These are phyloP conservation scores for Sylvietta virens DNA, from an alignment of 2,113 vertebrate species.

Conservation along the genomic window DNA sequence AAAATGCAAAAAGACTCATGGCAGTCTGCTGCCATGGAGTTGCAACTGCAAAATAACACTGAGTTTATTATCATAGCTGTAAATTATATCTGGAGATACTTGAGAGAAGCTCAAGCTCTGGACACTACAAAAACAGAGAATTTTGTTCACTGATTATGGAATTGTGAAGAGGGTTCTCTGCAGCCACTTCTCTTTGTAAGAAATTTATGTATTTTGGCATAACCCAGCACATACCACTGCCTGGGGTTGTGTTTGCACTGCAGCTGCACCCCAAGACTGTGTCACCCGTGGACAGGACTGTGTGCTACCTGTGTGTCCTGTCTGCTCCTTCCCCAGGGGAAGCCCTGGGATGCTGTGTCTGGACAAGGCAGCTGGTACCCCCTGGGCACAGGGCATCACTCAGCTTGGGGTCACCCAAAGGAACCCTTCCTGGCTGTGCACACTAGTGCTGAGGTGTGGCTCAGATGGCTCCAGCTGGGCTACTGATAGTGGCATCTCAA, in stretches of 20 bases:
- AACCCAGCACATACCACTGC: background rate
- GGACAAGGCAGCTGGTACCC: background rate
- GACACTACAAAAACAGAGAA: background rate
- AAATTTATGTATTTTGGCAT: background rate
- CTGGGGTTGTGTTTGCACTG: background rate
- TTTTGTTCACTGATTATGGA: background rate
- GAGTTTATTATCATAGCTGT: background rate
- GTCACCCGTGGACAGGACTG: background rate
- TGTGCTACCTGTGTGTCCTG: background rate
- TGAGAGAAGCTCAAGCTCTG: background rate
- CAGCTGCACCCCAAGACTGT: background rate
- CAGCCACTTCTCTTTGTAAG: background rate
- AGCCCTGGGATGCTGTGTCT: background rate
- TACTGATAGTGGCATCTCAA: background rate
- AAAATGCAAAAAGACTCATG: background rate
- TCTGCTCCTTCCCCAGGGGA: background rate
- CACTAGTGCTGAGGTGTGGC: background rate
- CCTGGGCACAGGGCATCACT: background rate
- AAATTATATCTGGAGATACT: background rate
- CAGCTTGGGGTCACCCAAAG: background rate
- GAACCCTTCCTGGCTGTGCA: background rate
- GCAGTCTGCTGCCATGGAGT: background rate
- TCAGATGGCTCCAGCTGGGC: background rate
- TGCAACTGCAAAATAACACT: background rate
- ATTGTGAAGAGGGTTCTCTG: background rate